Evolutionary conservation across 92 coral and sea anemone genomes (phyloP).

Genomic region (Blastomussa wellsi): DNA sequence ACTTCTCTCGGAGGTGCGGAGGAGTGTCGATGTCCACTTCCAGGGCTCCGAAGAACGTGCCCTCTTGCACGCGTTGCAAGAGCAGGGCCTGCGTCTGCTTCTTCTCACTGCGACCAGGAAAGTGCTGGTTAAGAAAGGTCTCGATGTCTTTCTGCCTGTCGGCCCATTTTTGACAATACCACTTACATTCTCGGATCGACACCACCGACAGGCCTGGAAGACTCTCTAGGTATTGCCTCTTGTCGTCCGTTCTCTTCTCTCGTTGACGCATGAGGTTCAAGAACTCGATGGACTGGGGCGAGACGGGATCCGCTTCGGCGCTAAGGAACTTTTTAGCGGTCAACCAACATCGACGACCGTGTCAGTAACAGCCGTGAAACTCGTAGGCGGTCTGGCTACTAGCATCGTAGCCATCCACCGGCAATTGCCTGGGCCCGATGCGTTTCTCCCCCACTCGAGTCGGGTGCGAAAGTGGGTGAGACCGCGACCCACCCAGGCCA

Average conservation of each 20-base stretch:
- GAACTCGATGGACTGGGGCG: not conserved
- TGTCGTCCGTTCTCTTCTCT: not conserved
- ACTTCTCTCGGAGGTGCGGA: conserved; percentile 26
- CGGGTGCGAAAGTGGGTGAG: not conserved
- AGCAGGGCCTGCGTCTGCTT: not conserved
- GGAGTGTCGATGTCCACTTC: conserved; percentile 49
- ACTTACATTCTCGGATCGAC: not conserved
- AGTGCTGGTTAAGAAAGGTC: not conserved
- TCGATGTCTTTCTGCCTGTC: not conserved
- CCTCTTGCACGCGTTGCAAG: not conserved
- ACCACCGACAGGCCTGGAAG: not conserved
- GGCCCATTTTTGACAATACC: not conserved
- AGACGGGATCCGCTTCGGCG: not conserved
- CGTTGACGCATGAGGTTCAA: not conserved
- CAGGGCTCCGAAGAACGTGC: not conserved
- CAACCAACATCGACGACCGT: not conserved
- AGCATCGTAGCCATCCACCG: not conserved
- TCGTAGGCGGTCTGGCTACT: not conserved
- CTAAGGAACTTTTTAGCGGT: not conserved
- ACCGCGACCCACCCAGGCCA: conserved; percentile 36
- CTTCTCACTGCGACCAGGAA: not conserved
- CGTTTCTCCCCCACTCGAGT: not conserved
- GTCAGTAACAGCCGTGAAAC: not conserved
- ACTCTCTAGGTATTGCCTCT: not conserved
- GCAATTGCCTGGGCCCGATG: not conserved